Base-by-base conservation (phyloP, 2,888 invertebrate species). In the Xestia c-nigrum region DNA sequence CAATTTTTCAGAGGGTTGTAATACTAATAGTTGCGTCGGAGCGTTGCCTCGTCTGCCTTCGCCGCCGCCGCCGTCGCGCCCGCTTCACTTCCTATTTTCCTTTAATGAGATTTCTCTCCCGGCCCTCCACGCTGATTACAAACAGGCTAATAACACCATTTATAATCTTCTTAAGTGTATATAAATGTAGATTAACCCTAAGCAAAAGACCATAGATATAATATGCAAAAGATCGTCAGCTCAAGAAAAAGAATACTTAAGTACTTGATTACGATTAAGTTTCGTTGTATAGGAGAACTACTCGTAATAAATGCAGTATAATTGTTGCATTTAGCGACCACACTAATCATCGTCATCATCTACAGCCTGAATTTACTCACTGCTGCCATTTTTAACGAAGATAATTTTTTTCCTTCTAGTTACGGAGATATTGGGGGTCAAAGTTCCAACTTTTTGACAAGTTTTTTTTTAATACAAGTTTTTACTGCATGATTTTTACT, bases 51-150 rank as follows among this genome's bases (percentile, higher is more conserved):
- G 80, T 7, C 73, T 64, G 40, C 64, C 70, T 46, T 57, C 47
- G 16, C 69, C 46, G 50, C 61, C 57, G 57, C 79, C 76, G 24
- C 61, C 72, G 46, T 57, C 50, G 46, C 74, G 10, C 68, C 46
- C 63, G 65, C 80, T 78, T 78, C 83, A 77, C 83, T 88, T 86
- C 87, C 88, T 83, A 85, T 86, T 83, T 79, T 79, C 80, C 80
- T 84, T 80, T 90, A 90, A 92, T 89, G 84, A 91, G 89, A 91
- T 92, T 90, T 89, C 83, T 81, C 87, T 89, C 85, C 87, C 87
- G 80, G 74, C 87, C 83, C 70, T 82, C 77, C 76, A 67, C 80
- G 81, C 84, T 88, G 86, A 90, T 91, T 88, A 88, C 85, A 85
- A 82, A 85, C 76, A 79, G 83, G 83, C 78, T 88, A 87, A 86